Evolutionary conservation across 2,888 invertebrate genomes (phyloP), one percentile per base, ranked within the genome.

Genomic region (Xestia ashworthii): DNA sequence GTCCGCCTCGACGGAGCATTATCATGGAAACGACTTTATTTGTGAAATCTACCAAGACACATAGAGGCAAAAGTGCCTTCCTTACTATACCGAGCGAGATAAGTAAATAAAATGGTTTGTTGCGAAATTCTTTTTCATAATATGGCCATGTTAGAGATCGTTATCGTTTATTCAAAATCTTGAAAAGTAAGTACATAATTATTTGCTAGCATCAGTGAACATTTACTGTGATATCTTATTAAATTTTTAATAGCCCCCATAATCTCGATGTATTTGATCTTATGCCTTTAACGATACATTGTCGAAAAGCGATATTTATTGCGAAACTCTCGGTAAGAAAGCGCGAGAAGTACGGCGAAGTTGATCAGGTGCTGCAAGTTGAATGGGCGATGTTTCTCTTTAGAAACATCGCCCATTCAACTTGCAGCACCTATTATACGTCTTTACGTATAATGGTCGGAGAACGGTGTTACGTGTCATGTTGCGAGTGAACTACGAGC

Each of bases 1-100:
- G 86, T 85, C 82, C 82, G 85, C 83, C 84, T 84, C 82, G 86
- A 81, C 87, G 84, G 84, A 74, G 73, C 84, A 90, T 91, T 91
- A 89, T 90, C 89, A 90, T 91, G 87, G 85, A 88, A 91, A 90
- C 88, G 83, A 81, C 85, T 89, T 85, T 88, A 88, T 91, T 90
- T 89, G 89, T 87, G 87, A 84, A 88, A 90, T 88, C 87, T 88
- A 87, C 84, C 87, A 85, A 82, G 82, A 80, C 68, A 80, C 81
- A 80, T 81, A 66, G 58, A 72, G 69, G 70, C 68, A 74, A 80
- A 80, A 83, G 64, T 80, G 70, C 64, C 66, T 55, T 60, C 70
- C 55, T 83, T 70, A 78, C 79, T 77, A 67, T 76, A 60, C 69
- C 58, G 69, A 76, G 55, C 65, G 72, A 75, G 65, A 78, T 75